Percentiles rank a stretch among this genome's conserved stretches.
Evolutionary conservation across 2,113 vertebrate genomes (phyloP).

Genomic region (Alligator mississippiensis): DNA sequence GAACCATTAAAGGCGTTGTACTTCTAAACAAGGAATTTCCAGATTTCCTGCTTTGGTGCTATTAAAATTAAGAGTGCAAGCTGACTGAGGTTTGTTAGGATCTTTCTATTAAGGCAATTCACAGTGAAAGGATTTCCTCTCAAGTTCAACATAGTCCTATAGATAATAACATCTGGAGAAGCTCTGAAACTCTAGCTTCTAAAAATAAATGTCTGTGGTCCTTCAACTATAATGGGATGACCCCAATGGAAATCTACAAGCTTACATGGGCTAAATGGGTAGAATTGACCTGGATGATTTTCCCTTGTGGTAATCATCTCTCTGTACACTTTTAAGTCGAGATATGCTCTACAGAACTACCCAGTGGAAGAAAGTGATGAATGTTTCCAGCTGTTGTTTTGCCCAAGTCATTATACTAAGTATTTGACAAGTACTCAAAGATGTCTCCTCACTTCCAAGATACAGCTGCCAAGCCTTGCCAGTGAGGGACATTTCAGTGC

Average conservation of each 20-base stretch:
- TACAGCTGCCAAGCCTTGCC: no score
- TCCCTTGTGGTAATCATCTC: not conserved
- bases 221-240: not conserved
- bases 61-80: not conserved
- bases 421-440: not conserved
- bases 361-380: not conserved
- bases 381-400: not conserved
- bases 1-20: not conserved
- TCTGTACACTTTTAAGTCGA: not conserved
- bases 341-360: not conserved
- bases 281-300: not conserved
- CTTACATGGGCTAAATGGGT: not conserved
- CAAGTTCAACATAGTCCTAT: not conserved
- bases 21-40: not conserved
- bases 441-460: not conserved
- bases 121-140: not conserved
- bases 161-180: not conserved
- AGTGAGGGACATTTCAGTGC: not conserved
- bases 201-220: not conserved
- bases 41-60: not conserved
- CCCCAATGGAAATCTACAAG: fast-evolving
- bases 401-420: not conserved
- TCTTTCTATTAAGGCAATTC: not conserved
- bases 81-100: not conserved
- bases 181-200: not conserved